These are phyloP conservation scores for Oceanodroma tethys DNA, from an alignment of 2,113 vertebrate species.

Conservation along the genomic window DNA sequence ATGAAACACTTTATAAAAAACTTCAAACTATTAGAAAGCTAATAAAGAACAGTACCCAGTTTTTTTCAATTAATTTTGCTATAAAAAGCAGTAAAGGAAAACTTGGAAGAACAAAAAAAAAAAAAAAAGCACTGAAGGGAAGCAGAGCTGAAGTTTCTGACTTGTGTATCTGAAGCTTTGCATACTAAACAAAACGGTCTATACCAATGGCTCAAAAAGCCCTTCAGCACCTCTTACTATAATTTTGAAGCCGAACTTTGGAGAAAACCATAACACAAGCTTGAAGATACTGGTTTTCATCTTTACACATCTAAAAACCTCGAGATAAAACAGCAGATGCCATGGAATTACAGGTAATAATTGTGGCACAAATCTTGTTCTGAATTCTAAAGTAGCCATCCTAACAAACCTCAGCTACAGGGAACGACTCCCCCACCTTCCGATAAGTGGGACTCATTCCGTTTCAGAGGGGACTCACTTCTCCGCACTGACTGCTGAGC, in stretches of 20 bases:
- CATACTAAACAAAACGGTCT: background rate
- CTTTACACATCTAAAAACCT: background rate
- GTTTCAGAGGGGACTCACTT: background rate
- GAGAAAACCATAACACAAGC: background rate
- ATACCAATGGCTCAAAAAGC: background rate
- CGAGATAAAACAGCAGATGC: background rate
- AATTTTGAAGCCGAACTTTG: background rate
- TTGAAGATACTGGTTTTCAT: background rate
- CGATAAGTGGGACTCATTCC: too few relatives aligned
- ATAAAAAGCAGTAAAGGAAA: background rate
- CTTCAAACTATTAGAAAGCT: background rate
- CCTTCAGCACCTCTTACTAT: background rate
- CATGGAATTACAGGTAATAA: background rate
- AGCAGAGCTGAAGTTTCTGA: background rate
- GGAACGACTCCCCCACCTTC: background rate
- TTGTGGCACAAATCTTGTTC: background rate
- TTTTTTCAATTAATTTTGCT: background rate
- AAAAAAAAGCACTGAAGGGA: background rate
- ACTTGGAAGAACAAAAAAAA: background rate
- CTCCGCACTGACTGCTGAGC: background rate
- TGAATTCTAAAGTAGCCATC: background rate
- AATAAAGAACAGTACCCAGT: background rate
- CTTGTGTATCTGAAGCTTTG: background rate
- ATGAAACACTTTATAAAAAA: background rate
- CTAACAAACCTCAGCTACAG: background rate